Evolutionary conservation across 2,797 vertebrate genomes (phyloP).

Genomic region (Leptatherina wallacei): DNA sequence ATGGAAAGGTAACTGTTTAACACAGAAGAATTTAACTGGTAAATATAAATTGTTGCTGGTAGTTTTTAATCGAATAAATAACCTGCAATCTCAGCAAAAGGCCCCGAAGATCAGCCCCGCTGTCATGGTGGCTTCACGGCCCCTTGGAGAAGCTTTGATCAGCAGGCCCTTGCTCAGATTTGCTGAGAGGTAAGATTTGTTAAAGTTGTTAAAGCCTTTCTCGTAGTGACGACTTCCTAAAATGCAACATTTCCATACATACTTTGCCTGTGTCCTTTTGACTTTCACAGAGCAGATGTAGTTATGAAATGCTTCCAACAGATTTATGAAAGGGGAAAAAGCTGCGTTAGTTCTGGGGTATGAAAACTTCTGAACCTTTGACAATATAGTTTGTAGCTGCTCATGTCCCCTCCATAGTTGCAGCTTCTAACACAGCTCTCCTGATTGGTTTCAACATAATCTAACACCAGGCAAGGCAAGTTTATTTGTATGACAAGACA

Average conservation of each 20-base stretch:
- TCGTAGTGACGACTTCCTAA: background rate
- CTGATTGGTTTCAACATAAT: background rate
- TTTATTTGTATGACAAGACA: no score
- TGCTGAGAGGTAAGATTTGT: conserved; percentile 83
- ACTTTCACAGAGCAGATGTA: background rate
- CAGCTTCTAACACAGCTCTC: background rate
- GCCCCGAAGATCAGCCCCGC: conserved; percentile 70
- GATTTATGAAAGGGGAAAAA: background rate
- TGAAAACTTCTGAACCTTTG: background rate
- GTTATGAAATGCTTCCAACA: background rate
- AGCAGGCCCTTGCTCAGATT: conserved; percentile 83
- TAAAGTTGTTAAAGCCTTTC: background rate
- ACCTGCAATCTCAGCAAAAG: conserved; percentile 68
- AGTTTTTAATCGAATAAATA: conserved; percentile 17
- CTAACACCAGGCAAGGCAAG: background rate
- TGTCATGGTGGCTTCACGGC: conserved; percentile 81
- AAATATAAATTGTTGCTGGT: background rate
- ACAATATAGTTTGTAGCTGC: background rate
- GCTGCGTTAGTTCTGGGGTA: background rate
- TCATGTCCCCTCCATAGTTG: background rate
- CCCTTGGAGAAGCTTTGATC: conserved; percentile 77
- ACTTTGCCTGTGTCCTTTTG: background rate
- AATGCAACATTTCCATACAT: background rate
- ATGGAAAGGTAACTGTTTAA: conserved; percentile 79
- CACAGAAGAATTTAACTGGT: background rate